Percentiles rank a stretch among this genome's conserved stretches.
Evolutionary conservation across 2,888 invertebrate species (phyloP).

Genomic region (Operophtera brumata): DNA sequence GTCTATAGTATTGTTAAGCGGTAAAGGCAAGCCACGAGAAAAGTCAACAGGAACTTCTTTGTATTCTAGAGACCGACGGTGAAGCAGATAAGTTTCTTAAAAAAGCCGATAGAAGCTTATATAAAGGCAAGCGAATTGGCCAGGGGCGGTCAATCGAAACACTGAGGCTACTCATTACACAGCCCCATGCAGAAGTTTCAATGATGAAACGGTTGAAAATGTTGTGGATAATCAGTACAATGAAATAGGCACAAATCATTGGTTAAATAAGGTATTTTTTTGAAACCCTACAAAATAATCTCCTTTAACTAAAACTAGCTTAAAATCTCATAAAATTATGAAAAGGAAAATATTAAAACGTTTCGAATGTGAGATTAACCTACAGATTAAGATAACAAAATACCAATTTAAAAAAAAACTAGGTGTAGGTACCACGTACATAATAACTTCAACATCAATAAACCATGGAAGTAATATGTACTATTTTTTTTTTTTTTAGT

Average conservation of each 20-base stretch:
- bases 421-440: no score
- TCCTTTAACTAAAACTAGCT: no score
- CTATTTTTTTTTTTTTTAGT: no score
- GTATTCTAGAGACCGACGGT: constrained; percentile 47
- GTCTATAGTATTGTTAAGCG: constrained; percentile 22
- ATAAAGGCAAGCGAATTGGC: constrained; percentile 67
- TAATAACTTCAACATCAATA: no score
- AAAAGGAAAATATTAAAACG: no score
- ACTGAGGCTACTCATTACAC: constrained; percentile 71
- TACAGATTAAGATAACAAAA: no score
- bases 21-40: constrained; percentile 13
- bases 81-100: constrained; percentile 49
- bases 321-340: no score
- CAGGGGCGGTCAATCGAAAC: constrained; percentile 72
- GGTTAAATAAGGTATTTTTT: no score
- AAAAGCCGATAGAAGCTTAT: constrained; percentile 60
- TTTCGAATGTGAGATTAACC: no score
- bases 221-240: not conserved
- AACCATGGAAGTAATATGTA: no score
- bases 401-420: no score
- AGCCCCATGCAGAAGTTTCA: constrained; percentile 37
- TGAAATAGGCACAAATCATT: not conserved
- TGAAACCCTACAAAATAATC: no score
- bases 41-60: constrained; percentile 35
- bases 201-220: constrained; percentile 14